These are phyloP conservation scores for Unio delphinus DNA, from an alignment of 2,888 invertebrate genomes.

Conservation along the genomic window DNA sequence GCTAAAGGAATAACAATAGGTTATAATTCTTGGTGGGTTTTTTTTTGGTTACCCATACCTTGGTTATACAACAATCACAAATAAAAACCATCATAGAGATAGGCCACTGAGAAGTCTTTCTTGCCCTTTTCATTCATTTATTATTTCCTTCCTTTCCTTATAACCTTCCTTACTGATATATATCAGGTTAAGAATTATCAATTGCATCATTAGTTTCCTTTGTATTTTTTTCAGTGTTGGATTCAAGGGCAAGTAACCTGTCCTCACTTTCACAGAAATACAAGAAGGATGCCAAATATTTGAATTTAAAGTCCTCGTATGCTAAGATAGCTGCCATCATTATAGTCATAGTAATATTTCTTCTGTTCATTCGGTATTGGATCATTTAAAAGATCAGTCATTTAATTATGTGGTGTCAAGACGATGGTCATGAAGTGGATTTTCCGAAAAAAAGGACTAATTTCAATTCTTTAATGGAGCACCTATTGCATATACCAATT, in stretches of 20 bases:
- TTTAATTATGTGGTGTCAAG: too few species aligned
- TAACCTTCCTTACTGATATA: conserved; percentile 1
- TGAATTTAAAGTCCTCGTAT: conserved; percentile 95
- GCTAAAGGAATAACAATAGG: too few species aligned
- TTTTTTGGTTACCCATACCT: too few species aligned
- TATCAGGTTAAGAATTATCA: background rate
- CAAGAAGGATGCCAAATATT: conserved; percentile 95
- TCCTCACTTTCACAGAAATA: conserved; percentile 98
- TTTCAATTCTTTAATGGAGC: too few species aligned
- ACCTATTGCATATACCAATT: too few species aligned
- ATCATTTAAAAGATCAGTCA: conserved; percentile 17
- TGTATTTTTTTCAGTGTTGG: conserved; percentile 83
- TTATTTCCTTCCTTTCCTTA: conserved; percentile 2
- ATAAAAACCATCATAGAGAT: too few species aligned
- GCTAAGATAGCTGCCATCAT: conserved; percentile 78
- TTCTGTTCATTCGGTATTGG: conserved; percentile 69
- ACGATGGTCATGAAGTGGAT: too few species aligned
- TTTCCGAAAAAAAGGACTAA: too few species aligned
- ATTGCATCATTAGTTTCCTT: conserved; percentile 5
- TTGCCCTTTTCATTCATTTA: background rate
- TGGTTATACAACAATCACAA: too few species aligned
- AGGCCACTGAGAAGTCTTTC: too few species aligned
- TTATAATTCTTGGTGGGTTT: too few species aligned
- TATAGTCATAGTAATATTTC: conserved; percentile 64
- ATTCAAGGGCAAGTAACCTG: conserved; percentile 96